These are phyloP conservation scores for Pseudanteris insignis DNA, from an alignment of 2,888 invertebrate genomes.

Conservation along the genomic window DNA sequence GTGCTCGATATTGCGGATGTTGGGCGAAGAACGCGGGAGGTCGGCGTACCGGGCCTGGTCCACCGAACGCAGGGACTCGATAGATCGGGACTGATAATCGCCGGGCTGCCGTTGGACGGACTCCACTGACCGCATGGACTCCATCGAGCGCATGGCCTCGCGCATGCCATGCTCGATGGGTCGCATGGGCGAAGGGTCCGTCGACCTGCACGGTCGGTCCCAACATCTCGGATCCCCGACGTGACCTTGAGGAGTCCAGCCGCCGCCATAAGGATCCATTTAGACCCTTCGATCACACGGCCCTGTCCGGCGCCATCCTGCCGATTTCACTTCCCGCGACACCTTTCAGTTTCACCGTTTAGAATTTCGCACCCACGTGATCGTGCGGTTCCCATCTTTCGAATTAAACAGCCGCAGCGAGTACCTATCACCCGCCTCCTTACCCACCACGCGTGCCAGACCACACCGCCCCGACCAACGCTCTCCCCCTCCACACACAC, in stretches of 20 bases:
- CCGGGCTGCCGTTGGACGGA: slow-evolving; percentile 56
- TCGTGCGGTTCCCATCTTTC: not conserved
- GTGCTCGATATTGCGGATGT: slow-evolving; percentile 51
- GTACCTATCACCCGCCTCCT: no score
- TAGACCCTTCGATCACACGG: slow-evolving; percentile 49
- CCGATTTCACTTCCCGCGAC: slow-evolving; percentile 6
- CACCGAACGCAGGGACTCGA: slow-evolving; percentile 53
- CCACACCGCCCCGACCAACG: no score
- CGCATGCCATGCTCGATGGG: slow-evolving; percentile 61
- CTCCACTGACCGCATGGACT: slow-evolving; percentile 63
- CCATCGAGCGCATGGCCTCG: slow-evolving; percentile 63
- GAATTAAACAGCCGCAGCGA: no score
- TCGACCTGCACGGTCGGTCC: slow-evolving; percentile 62
- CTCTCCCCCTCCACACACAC: no score
- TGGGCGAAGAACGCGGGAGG: slow-evolving; percentile 47
- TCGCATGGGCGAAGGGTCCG: slow-evolving; percentile 63
- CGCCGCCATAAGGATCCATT: slow-evolving; percentile 68
- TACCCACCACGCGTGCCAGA: no score
- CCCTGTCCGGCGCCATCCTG: slow-evolving; percentile 61
- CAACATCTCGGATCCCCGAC: slow-evolving; percentile 57
- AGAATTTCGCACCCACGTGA: not conserved
- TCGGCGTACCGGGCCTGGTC: slow-evolving; percentile 51
- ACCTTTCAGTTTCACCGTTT: slow-evolving; percentile 3
- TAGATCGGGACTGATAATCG: slow-evolving; percentile 55
- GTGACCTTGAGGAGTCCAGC: slow-evolving; percentile 63